Evolutionary conservation across 1,140 invertebrate genomes (phyloP).

Genomic region (Drepana arcuata): DNA sequence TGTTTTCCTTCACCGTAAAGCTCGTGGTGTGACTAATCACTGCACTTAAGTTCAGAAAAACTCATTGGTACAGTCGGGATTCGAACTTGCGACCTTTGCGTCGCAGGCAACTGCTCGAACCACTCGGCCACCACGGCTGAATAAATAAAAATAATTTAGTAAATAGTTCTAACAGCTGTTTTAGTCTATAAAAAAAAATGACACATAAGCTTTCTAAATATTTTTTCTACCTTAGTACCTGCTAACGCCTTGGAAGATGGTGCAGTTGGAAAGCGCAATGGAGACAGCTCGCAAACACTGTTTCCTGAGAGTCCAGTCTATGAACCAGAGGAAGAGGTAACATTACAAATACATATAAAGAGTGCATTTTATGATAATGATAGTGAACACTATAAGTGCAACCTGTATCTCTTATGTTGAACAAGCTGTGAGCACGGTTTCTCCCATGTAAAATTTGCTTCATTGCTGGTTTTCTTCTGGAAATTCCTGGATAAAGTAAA

Average conservation of each 20-base stretch:
- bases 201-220: background rate
- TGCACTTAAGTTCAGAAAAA: no score
- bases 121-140: no score
- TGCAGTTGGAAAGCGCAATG: conserved; percentile 5
- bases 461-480: background rate
- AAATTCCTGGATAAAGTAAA: no score
- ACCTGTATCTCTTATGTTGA: no score
- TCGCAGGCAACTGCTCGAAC: no score
- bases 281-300: conserved; percentile 31
- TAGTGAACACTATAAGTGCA: background rate
- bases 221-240: background rate
- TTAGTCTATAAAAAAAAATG: background rate
- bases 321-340: conserved; percentile 42
- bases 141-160: no score
- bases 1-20: no score
- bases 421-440: no score
- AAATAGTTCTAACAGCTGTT: background rate
- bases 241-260: conserved; percentile 1
- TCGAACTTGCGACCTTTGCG: no score
- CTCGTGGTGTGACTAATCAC: no score
- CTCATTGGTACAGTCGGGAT: no score
- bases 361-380: background rate
- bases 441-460: no score
- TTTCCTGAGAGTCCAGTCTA: conserved; percentile 56
- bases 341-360: conserved; percentile 9